A percentile compares a stretch with the other conserved stretches of the same genome.
Conservation (phyloP, 2,888 invertebrate genomes). For the Hipparchia semele region DNA sequence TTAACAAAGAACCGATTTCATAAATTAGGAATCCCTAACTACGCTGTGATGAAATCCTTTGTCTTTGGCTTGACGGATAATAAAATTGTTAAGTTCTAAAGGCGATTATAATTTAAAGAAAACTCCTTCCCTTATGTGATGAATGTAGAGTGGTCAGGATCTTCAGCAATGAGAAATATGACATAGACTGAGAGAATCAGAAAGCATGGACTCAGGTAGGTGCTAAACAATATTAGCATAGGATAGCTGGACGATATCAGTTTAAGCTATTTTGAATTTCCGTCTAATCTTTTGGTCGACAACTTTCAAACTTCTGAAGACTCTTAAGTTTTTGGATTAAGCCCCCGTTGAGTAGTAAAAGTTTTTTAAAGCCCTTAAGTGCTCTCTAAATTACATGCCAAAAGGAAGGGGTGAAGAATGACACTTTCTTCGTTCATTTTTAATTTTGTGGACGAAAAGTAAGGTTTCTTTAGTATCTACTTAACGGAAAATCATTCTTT, state of each 20-base stretch:
- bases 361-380: constrained; percentile 22
- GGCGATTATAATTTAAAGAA: too few relatives aligned
- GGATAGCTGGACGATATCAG: not conserved
- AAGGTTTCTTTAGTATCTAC: not conserved
- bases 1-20: not conserved
- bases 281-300: constrained; percentile 6
- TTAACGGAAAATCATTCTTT: too few relatives aligned
- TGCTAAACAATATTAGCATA: too few relatives aligned
- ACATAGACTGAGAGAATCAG: too few relatives aligned
- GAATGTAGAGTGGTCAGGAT: too few relatives aligned
- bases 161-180: too few relatives aligned
- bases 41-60: too few relatives aligned
- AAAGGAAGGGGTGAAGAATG: not conserved
- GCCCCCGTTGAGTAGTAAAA: constrained; percentile 10
- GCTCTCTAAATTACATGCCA: constrained; percentile 6
- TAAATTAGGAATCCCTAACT: too few relatives aligned
- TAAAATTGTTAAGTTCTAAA: too few relatives aligned
- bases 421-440: constrained; percentile 1
- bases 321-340: constrained; percentile 20
- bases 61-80: too few relatives aligned
- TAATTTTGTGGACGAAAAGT: constrained; percentile 5
- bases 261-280: not conserved
- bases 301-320: constrained; percentile 19
- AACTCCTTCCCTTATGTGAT: too few relatives aligned
- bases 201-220: too few relatives aligned